Conservation (phyloP, 2,113 vertebrate species). For the Microtus montanus region DNA sequence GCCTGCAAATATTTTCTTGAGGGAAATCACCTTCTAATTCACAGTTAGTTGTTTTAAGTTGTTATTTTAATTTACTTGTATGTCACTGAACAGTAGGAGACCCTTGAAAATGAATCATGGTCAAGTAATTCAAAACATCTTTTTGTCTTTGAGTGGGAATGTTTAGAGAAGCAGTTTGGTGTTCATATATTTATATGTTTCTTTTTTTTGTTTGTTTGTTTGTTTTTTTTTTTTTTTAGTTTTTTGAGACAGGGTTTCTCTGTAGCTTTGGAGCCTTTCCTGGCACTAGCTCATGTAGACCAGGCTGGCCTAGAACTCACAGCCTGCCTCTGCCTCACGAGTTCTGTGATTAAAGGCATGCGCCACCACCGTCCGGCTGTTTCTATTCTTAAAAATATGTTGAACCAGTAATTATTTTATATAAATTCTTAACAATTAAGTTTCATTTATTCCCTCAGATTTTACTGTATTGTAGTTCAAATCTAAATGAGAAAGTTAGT, state of each 20-base stretch:
- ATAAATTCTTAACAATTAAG: background rate
- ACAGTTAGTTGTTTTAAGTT: background rate
- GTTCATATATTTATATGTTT: background rate
- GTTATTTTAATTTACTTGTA: background rate
- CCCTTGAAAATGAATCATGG: background rate
- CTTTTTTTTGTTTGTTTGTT: too few species aligned
- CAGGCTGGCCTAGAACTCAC: too few species aligned
- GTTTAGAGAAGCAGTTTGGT: background rate
- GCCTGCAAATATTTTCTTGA: background rate
- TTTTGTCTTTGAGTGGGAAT: background rate
- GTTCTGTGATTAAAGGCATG: too few species aligned
- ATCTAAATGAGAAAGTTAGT: background rate
- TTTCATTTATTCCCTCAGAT: background rate
- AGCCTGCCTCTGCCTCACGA: too few species aligned
- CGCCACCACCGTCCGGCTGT: too few species aligned
- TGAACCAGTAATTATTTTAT: background rate
- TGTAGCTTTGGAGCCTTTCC: too few species aligned
- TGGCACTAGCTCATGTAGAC: too few species aligned
- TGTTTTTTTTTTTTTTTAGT: too few species aligned
- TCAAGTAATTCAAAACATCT: background rate
- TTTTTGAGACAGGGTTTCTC: too few species aligned
- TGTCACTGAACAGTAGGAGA: background rate
- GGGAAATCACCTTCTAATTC: background rate
- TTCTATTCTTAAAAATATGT: background rate
- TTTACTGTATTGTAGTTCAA: background rate